phyloP scores from a whole-genome alignment of 2,888 invertebrate species.

The Rhogogaster chlorosoma region DNA sequence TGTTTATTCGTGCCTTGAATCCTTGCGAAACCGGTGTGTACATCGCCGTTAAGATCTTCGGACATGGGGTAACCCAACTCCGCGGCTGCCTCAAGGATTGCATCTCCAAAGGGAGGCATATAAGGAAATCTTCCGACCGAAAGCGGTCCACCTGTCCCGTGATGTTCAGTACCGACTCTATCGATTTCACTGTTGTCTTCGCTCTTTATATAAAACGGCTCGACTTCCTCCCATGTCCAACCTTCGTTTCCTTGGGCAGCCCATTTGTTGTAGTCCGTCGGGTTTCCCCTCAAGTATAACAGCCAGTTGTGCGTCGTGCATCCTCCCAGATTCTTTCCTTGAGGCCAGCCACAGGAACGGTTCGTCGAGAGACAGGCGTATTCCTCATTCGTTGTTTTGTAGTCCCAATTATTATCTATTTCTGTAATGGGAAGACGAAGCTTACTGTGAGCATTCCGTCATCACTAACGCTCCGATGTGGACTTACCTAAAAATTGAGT shows the following conservation, averaged over 20 bases:
- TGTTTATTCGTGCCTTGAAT: conserved; percentile 83
- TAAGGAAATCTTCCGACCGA: conserved; percentile 84
- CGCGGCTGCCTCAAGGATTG: conserved; percentile 82
- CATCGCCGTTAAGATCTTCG: conserved; percentile 78
- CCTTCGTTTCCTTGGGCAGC: conserved; percentile 73
- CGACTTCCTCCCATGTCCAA: neutral
- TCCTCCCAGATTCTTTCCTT: conserved; percentile 87
- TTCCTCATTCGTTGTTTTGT: conserved; percentile 82
- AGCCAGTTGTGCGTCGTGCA: conserved; percentile 88
- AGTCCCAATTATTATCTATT: conserved; percentile 83
- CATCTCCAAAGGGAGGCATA: conserved; percentile 82
- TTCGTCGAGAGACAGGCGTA: conserved; percentile 80
- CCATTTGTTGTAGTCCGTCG: conserved; percentile 89
- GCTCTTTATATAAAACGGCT: neutral
- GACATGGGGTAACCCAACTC: conserved; percentile 83
- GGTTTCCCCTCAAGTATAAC: conserved; percentile 90
- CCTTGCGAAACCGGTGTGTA: conserved; percentile 81
- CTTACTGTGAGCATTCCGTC: neutral
- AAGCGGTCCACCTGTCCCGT: conserved; percentile 82
- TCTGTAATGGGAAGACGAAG: conserved; percentile 59
- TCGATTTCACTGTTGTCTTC: neutral
- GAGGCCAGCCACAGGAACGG: conserved; percentile 83
- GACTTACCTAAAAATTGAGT: neutral
- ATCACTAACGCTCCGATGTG: neutral
- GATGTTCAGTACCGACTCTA: conserved; percentile 81